A percentile compares a stretch with the other conserved stretches of the same genome.
These are phyloP conservation scores for Elegia similella DNA, from an alignment of 2,888 invertebrate species.

Conservation along the genomic window DNA sequence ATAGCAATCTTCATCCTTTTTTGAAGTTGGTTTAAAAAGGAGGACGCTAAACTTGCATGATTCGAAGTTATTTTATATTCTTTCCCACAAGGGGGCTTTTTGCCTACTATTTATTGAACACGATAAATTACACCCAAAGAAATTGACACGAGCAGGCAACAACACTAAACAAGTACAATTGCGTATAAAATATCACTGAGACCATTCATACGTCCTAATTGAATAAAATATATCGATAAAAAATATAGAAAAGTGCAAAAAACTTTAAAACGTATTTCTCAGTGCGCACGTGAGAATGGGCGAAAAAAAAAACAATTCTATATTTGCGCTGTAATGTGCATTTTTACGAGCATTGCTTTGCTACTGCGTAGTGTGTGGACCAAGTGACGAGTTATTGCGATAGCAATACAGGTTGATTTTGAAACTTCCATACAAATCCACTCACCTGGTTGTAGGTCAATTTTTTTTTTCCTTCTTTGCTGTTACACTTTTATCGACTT, in stretches of 20 bases:
- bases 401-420: not conserved
- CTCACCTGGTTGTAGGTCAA: not conserved
- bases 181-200: conserved; percentile 31
- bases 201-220: conserved; percentile 33
- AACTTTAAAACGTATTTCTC: conserved; percentile 54
- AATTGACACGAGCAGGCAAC: not conserved
- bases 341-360: conserved; percentile 62
- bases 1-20: too few species aligned
- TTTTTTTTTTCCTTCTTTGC: too few species aligned
- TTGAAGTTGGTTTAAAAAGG: too few species aligned
- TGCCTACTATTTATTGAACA: not conserved
- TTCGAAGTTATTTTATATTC: not conserved
- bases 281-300: conserved; percentile 51
- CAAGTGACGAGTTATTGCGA: conserved; percentile 34
- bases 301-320: conserved; percentile 58
- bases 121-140: not conserved
- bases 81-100: not conserved
- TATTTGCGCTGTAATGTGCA: conserved; percentile 74
- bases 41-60: not conserved
- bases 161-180: conserved; percentile 18
- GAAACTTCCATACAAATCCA: not conserved
- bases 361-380: conserved; percentile 39
- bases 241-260: conserved; percentile 34
- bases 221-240: conserved; percentile 38
- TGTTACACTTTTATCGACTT: too few species aligned